Percentiles rank a stretch among this genome's conserved stretches.
Evolutionary conservation across 2,113 vertebrate genomes (phyloP).

Genomic region (Python bivittatus): DNA sequence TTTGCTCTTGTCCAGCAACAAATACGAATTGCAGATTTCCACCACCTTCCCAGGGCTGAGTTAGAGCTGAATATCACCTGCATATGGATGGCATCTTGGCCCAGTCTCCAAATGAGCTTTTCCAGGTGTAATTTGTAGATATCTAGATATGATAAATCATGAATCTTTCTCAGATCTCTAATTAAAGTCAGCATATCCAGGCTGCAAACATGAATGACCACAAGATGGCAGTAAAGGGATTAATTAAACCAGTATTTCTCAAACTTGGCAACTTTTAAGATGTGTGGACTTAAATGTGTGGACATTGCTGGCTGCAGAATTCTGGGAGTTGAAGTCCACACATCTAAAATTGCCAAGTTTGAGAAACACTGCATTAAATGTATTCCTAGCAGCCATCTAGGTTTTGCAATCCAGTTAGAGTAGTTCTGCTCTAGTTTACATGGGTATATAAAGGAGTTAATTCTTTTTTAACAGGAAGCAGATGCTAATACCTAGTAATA

Average conservation of each 20-base stretch:
- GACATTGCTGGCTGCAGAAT: not conserved
- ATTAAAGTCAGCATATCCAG: not conserved
- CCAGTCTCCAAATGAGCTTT: not conserved
- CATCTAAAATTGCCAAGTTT: not conserved
- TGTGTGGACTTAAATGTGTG: not conserved
- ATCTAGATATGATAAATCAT: not conserved
- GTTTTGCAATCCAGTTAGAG: not conserved
- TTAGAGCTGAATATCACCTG: not conserved
- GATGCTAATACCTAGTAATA: not conserved
- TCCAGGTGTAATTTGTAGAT: not conserved
- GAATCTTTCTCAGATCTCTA: not conserved
- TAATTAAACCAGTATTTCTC: too few species aligned
- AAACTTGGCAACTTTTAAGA: too few species aligned
- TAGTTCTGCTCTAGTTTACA: not conserved
- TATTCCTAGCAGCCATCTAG: not conserved
- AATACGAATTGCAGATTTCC: not conserved
- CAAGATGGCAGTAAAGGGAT: not conserved
- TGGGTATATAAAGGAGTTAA: not conserved
- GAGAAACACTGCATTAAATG: not conserved
- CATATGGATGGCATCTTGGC: not conserved
- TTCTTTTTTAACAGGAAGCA: not conserved
- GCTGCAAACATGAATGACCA: not conserved
- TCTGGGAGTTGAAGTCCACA: not conserved
- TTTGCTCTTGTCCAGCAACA: not conserved
- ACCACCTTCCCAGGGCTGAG: not conserved